A percentile compares a stretch with the other conserved stretches of the same genome.
Conservation (phyloP, 1,140 invertebrate species). For the Musca vetustissima region DNA sequence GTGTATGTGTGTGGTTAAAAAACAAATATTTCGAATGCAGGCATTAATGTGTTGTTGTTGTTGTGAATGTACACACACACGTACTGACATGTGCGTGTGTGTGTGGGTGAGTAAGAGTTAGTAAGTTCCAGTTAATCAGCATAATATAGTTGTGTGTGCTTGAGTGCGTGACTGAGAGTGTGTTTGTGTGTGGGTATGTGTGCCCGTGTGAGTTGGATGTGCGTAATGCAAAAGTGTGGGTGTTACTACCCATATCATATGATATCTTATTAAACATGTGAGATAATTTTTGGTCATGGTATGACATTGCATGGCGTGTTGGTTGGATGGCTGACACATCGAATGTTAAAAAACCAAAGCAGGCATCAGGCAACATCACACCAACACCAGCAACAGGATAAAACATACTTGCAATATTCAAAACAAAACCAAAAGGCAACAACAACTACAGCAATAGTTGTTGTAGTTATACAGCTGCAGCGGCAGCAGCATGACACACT, state of each 20-base stretch:
- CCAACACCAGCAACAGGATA: not conserved
- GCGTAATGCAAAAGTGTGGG: not conserved
- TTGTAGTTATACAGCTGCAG: no score
- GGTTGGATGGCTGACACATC: not conserved
- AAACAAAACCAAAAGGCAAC: not conserved
- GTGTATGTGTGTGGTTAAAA: not conserved
- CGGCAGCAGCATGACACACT: no score
- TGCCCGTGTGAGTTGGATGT: not conserved
- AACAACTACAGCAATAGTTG: not conserved
- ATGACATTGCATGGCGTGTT: not conserved
- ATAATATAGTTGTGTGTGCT: no score
- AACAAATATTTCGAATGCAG: not conserved
- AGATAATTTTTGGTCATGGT: conserved; percentile 13
- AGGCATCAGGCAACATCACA: not conserved
- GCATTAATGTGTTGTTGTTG: no score
- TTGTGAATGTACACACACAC: no score
- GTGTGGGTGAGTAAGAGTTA: not conserved
- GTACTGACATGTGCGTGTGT: no score
- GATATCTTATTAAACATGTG: conserved; percentile 4
- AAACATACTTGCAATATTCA: not conserved
- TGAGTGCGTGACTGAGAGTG: not conserved
- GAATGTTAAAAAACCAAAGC: not conserved
- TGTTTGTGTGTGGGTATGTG: not conserved
- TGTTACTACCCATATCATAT: not conserved
- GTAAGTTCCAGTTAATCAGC: no score